A percentile compares a stretch with the other conserved stretches of the same genome.
Conservation (phyloP, 2,113 vertebrate genomes). For the Channa maculata region DNA sequence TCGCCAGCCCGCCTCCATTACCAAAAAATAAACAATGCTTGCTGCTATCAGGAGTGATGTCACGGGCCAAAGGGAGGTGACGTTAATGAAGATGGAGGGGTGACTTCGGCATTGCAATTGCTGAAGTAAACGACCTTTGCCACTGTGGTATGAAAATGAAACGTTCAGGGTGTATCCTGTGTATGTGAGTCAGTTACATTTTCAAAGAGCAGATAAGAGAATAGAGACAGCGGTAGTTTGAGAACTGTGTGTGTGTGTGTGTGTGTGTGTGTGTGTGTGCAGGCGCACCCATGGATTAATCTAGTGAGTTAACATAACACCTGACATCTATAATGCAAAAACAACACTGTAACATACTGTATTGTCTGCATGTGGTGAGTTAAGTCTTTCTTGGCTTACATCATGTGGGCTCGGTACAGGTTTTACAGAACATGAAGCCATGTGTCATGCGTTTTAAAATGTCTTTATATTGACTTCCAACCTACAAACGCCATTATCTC, state of each 20-base stretch:
- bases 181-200: constrained; percentile 50
- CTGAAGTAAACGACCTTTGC: constrained; percentile 53
- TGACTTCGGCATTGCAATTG: constrained; percentile 2
- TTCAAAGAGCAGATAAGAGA: constrained; percentile 62
- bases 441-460: constrained; percentile 49
- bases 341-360: constrained; percentile 25
- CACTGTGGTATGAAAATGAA: constrained; percentile 37
- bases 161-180: constrained; percentile 28
- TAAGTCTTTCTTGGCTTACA: constrained; percentile 8
- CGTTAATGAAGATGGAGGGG: constrained; percentile 53
- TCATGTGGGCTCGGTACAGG: constrained; percentile 48
- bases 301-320: constrained; percentile 6
- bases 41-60: constrained; percentile 43
- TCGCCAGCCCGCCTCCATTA: constrained; percentile 8
- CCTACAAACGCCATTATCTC: constrained; percentile 61
- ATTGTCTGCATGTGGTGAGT: constrained; percentile 7
- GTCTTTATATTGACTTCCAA: constrained; percentile 57
- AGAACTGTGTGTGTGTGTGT: background rate
- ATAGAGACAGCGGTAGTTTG: constrained; percentile 10
- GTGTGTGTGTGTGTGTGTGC: no score
- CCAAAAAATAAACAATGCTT: constrained; percentile 32
- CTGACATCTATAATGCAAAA: constrained; percentile 43
- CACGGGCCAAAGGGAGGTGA: constrained; percentile 19
- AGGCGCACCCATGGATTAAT: background rate
- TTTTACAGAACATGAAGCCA: constrained; percentile 64